These are phyloP conservation scores for Venustoraphidia nigricollis DNA, from an alignment of 2,888 invertebrate genomes.

Conservation along the genomic window DNA sequence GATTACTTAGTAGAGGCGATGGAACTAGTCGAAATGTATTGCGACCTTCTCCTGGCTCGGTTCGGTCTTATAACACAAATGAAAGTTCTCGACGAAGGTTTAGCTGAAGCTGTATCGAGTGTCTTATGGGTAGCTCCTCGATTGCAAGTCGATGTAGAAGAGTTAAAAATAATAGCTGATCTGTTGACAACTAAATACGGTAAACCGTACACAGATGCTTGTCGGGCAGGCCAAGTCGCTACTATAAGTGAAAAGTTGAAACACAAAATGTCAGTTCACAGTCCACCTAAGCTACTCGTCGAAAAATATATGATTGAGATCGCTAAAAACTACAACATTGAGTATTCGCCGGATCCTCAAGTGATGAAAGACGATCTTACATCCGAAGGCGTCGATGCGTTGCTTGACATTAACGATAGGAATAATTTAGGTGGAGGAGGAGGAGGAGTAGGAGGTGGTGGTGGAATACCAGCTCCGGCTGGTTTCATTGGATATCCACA, in stretches of 20 bases:
- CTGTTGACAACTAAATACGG: conserved; percentile 86
- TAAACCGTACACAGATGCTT: conserved; percentile 79
- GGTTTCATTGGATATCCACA: conserved; percentile 74
- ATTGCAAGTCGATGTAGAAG: conserved; percentile 66
- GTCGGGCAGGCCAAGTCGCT: conserved; percentile 63
- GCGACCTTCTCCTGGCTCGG: conserved; percentile 87
- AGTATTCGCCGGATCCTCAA: conserved; percentile 89
- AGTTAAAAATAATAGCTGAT: conserved; percentile 70
- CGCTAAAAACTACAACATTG: conserved; percentile 86
- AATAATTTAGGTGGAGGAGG: conserved; percentile 41
- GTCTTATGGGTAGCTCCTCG: conserved; percentile 96
- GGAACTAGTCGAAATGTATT: conserved; percentile 99
- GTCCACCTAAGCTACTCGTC: conserved; percentile 87
- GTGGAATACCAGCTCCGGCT: conserved; percentile 48
- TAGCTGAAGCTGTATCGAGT: conserved; percentile 89
- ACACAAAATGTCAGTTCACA: conserved; percentile 85
- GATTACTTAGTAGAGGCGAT: conserved; percentile 99
- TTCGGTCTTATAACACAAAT: conserved; percentile 94
- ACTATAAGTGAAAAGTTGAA: conserved; percentile 82
- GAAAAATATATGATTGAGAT: conserved; percentile 94
- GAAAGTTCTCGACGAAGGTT: conserved; percentile 90
- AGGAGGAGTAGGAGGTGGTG: conserved; percentile 25
- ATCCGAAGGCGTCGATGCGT: conserved; percentile 33
- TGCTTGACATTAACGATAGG: conserved; percentile 40
- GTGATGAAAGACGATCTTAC: conserved; percentile 58